Evolutionary conservation across 1,140 invertebrate genomes (phyloP), one percentile per base, ranked within the genome.

Genomic region (Drosophila sucinea): DNA sequence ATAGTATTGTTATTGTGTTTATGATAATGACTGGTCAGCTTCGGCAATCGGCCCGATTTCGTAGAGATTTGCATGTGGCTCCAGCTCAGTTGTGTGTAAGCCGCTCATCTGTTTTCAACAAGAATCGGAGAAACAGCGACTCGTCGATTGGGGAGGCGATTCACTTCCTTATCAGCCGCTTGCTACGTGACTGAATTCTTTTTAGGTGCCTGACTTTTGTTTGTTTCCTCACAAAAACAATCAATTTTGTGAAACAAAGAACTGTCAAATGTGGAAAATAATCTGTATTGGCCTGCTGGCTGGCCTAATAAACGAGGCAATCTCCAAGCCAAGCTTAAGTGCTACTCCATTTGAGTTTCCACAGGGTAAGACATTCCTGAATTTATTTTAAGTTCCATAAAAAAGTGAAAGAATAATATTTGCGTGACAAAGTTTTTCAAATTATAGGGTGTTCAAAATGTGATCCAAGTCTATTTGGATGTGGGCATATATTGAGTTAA

Each of bases 151-250:
- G 73, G 55, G 55, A 51, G 73, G 73, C 68, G 67, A 47, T 72
- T 76, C 5, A 56, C 65, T 68, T 73, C 73, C 76, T 86, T 86
- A 86, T 86, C 83, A 89, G 58, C 40, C 44, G 32, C 23, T 38
- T 11, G 38, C 51, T 51, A 70, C 77, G 64, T 82, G 82, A 70
- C 71, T 79, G 44, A 55, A 76, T 69, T 66, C 60, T 35, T 66
- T 60, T 79, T 56, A 65, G 62, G 51, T 54, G 72, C 23, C 27
- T 27, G 25, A 27, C 11, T 17, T 38, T 63, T 54, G 78, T 51
- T 74, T 64, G 25, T 17, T 32, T 67, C 47, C 70, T 67, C 47
- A 63, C 32, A 79, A 33, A 57, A 30, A 10, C 33, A 56, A 58
- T 38, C 56, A 55, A 58, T 47, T 44, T 66, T 65, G 11, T 35